phyloP scores from a whole-genome alignment of 2,888 invertebrate species.

The Caenorhabditis afra region DNA sequence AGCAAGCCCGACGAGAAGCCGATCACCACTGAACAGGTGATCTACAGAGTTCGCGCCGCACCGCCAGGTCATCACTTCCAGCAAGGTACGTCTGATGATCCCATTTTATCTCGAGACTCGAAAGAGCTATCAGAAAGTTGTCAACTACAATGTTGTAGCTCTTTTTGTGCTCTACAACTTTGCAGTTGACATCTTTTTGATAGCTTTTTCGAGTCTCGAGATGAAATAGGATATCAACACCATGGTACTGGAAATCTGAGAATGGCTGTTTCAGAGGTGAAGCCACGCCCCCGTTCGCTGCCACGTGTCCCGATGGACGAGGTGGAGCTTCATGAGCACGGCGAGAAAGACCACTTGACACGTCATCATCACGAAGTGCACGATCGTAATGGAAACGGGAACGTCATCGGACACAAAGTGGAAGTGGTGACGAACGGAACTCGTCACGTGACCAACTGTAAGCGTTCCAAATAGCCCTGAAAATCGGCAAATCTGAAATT shows the following conservation, averaged over 20 bases:
- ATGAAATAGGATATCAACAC: background rate
- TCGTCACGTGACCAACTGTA: no score
- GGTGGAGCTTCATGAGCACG: slow-evolving; percentile 53
- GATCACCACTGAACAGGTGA: slow-evolving; percentile 50
- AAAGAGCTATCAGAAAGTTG: no score
- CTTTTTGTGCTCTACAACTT: no score
- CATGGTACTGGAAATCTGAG: no score
- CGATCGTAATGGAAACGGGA: background rate
- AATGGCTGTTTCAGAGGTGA: slow-evolving; percentile 24
- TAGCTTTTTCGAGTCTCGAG: no score
- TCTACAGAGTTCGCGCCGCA: slow-evolving; percentile 36
- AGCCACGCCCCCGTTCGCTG: slow-evolving; percentile 35
- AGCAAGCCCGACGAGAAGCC: slow-evolving; percentile 55
- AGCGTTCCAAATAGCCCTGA: no score
- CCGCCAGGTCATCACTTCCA: slow-evolving; percentile 52
- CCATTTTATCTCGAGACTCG: background rate
- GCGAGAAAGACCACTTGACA: slow-evolving; percentile 39
- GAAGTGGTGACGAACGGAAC: slow-evolving; percentile 3
- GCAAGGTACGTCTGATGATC: slow-evolving; percentile 18
- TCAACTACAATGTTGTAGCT: no score
- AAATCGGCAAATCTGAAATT: background rate
- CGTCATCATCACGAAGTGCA: slow-evolving; percentile 31
- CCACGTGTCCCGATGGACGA: slow-evolving; percentile 58
- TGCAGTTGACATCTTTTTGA: no score
- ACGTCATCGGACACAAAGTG: slow-evolving; percentile 23